Evolutionary conservation across 1,140 invertebrate species (phyloP), one percentile per base, ranked within the genome.

Genomic region (Zophobas morio): DNA sequence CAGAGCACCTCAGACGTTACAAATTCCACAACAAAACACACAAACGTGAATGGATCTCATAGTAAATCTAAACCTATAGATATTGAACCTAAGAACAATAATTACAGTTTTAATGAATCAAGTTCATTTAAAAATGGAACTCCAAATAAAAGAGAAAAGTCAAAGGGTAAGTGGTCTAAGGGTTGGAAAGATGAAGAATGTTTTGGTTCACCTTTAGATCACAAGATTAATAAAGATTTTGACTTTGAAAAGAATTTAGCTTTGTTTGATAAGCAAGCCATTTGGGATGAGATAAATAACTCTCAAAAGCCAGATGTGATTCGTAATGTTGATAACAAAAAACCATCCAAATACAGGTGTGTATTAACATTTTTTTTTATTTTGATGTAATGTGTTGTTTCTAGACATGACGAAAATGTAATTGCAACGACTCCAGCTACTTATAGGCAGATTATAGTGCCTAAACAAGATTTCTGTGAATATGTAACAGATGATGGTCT

Each of bases 191-290:
- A 86, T 74, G 88, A 90, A 81, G 88, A 86, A 36, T 89, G 88
- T 84, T 91, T 90, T 84, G 89, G 88, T 4, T 87, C 86, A 0
- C 85, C 87, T n/a, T 84, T 87, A 0, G 88, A 89, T 71, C 87
- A 88, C 76, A 86, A 78, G 3, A 86, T 89, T 6, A 82, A 88
- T 49, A 86, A 95, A 84, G 95, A 96, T 81, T 98, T 97, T 90
- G 96, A 97, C 89, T 97, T 98, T 90, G 96, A 97, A 85, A 96
- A 95, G 78, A 97, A 97, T 89, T 88, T 97, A 32, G 95, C 95
- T 6, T 87, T 98, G 35, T 97, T 97, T 88, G 94, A 97, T 87
- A 98, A 98, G 88, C 90, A 92, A 86, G 92, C 92, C 53, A 88
- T 91, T 76, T 93, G 92, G 91, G 92, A 95, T 82, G 90, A 94